Base-by-base conservation (phyloP, 2,797 vertebrate species). In the Etheostoma perlongum region DNA sequence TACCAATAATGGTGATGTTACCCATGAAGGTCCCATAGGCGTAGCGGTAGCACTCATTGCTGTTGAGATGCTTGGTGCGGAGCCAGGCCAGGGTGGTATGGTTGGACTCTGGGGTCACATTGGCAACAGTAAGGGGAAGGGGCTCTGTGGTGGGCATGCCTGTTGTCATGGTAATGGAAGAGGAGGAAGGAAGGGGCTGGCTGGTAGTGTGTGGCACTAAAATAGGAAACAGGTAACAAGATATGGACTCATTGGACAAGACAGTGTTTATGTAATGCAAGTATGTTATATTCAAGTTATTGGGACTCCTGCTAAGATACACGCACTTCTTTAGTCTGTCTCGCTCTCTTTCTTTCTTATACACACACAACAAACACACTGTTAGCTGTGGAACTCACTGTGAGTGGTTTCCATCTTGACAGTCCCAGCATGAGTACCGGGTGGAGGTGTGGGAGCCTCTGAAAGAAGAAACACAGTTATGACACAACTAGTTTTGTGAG, bases 1-100 rank as follows among this genome's bases (percentile, higher is more conserved):
- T 91, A 98, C 97, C 97, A 55, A 96, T 88, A 1, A 99, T 88
- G 64, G 81, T 95, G 84, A 99, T 91, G 70, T 88, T 89, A 2
- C 81, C 88, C 15, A 25, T 76, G 42, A 97, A 97, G 82, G 89
- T 92, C 5, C 98, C 98, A 0, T 96, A 93, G 93, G 94, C 92
- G 73, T 95, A 95, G 64, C 96, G 93, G 78, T 92, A 96, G 86
- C 98, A 99, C 5, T 86, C 87, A 30, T 77, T 76, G 23, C 18
- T 57, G 6, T 55, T 64, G 19, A 53, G 69, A 12, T 23, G 89
- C 53, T 55, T 81, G 67, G 40, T 68, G 59, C 8, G 82, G 72
- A 89, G 74, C 85, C 55, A 73, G 51, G 81, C 47, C 14, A 15
- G 49, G 6, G 63, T 16, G 61, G 83, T 82, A 59, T 85, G 66